Base-by-base conservation (phyloP, 2,797 vertebrate genomes). In the Anguilla pacifica region DNA sequence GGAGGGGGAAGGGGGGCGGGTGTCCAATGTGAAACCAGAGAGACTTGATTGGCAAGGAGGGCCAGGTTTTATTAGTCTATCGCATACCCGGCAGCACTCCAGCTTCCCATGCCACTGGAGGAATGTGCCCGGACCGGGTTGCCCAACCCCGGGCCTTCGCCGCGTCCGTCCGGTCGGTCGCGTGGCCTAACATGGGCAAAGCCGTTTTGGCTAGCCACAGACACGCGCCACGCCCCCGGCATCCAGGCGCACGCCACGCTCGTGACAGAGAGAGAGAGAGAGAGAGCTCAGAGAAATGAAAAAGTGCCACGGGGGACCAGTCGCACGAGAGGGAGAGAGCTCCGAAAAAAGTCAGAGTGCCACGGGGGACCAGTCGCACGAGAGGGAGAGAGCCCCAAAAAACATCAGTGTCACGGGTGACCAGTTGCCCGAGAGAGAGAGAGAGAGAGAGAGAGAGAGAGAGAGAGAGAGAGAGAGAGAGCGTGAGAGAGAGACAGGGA, bases 101-200 rank as follows among this genome's bases (percentile, higher is more conserved):
- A 72, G 49, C 88, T 81, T 84, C 74, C 86, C 87, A 84, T 90
- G 89, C 89, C 91, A 88, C 88, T 85, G 88, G 84, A 87, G 51
- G 85, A 88, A 89, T 89, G 72, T 35, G 25, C 35, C 17, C 55
- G 13, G 64, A 53, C 86, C 51, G 31, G 43, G 70, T 46, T 84
- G 51, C 46, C 57, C 46, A 2, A 64, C 79, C 51, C 88, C 55
- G 53, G 13, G 61, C 77, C 43, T 67, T 4, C 7, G 15, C 11
- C 11, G 43, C 10, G 0, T 2, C 3, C 51, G 43, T 22, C 77
- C 25, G 17, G 9, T 43, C n/a, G 6, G 5, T 88, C 81, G 88
- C 86, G 86, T 81, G 70, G 35, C 92, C 92, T 87, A 92, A 93
- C 90, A 93, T 91, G 92, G 91, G 64, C 90, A 93, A 59, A 49